Evolutionary conservation across 2,113 vertebrate genomes (phyloP).

Genomic region (Odobenus rosmarus): DNA sequence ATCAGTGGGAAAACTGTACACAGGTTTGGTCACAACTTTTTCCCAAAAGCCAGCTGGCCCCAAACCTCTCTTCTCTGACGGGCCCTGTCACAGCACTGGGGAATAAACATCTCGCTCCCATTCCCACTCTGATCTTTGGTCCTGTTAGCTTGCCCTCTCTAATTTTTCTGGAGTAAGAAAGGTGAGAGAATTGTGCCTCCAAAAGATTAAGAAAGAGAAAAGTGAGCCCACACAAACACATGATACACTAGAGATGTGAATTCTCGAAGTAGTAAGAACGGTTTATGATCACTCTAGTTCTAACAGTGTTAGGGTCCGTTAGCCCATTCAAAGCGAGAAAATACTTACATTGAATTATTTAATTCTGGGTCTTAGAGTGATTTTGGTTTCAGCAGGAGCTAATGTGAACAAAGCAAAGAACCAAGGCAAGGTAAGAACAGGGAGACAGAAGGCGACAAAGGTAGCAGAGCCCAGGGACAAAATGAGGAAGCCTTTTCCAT

Average conservation of each 20-base stretch:
- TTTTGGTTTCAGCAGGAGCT: background rate
- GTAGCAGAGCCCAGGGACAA: background rate
- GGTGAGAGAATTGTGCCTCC: background rate
- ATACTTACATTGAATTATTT: background rate
- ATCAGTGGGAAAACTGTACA: background rate
- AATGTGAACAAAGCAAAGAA: background rate
- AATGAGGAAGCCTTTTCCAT: background rate
- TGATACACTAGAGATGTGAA: rapidly evolving
- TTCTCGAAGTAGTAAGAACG: background rate
- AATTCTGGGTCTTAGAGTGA: background rate
- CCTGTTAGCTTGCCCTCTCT: background rate
- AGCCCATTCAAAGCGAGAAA: background rate
- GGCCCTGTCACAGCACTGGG: no score
- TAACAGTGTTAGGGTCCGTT: background rate
- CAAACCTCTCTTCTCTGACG: background rate
- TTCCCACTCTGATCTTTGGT: no score
- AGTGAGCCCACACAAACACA: background rate
- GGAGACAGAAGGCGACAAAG: rapidly evolving
- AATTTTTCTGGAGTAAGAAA: background rate
- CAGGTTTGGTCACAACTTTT: background rate
- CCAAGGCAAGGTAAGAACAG: rapidly evolving
- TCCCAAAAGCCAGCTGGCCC: background rate
- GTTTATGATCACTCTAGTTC: rapidly evolving
- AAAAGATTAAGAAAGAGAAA: background rate
- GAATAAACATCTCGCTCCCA: rapidly evolving